These are phyloP conservation scores for Marasmarcha lunaedactyla DNA, from an alignment of 2,888 invertebrate genomes.

Conservation along the genomic window DNA sequence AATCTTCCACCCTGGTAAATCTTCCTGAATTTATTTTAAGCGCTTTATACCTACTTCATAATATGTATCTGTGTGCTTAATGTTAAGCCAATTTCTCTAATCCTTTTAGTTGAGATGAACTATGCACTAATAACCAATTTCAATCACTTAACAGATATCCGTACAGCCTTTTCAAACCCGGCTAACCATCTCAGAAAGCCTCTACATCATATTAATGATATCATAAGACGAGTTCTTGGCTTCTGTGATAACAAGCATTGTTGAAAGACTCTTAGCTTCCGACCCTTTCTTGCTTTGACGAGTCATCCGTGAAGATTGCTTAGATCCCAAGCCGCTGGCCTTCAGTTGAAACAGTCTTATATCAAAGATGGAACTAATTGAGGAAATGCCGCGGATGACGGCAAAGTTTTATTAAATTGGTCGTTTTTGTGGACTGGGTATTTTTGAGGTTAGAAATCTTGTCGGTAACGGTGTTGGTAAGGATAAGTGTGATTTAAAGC, in stretches of 20 bases:
- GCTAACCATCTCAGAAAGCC: not conserved
- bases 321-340: conserved; percentile 63
- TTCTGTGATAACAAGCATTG: conserved; percentile 69
- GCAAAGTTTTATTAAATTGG: conserved; percentile 48
- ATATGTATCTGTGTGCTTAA: too few relatives aligned
- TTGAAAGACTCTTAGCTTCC: conserved; percentile 65
- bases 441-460: conserved; percentile 4
- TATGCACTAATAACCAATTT: too few relatives aligned
- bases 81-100: too few relatives aligned
- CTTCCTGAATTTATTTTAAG: too few relatives aligned
- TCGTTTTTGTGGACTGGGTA: conserved; percentile 2
- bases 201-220: conserved; percentile 28
- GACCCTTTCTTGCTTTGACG: conserved; percentile 68
- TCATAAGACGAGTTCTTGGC: conserved; percentile 59
- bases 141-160: too few relatives aligned
- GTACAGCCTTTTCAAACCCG: too few relatives aligned
- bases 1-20: too few relatives aligned
- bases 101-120: too few relatives aligned
- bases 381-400: conserved; percentile 63
- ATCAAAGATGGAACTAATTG: conserved; percentile 63
- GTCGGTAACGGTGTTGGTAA: too few relatives aligned
- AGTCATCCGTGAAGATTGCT: conserved; percentile 69
- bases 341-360: conserved; percentile 65
- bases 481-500: too few relatives aligned
- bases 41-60: too few relatives aligned